Evolutionary conservation across 2,113 vertebrate genomes (phyloP).

Genomic region (Origma solitaria): DNA sequence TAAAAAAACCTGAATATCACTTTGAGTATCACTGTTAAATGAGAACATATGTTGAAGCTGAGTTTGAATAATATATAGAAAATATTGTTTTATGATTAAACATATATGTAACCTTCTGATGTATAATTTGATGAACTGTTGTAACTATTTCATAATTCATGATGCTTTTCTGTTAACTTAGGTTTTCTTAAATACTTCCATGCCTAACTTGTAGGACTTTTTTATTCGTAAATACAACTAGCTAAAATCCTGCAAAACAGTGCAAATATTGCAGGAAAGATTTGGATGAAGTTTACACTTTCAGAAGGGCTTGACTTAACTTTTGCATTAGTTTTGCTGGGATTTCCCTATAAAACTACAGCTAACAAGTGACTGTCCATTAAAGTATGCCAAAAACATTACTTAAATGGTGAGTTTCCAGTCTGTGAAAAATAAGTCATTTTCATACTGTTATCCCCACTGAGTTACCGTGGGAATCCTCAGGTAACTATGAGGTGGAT

Average conservation of each 20-base stretch:
- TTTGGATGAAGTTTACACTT: not conserved
- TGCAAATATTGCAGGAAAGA: not conserved
- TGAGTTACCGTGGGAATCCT: not conserved
- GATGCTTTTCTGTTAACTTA: conserved; percentile 26
- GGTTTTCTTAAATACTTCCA: conserved; percentile 29
- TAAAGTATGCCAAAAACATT: not conserved
- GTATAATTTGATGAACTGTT: conserved; percentile 35
- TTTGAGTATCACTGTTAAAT: conserved; percentile 35
- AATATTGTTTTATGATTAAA: conserved; percentile 44
- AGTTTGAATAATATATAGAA: conserved; percentile 47
- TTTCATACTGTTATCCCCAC: not conserved
- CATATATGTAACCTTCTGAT: conserved; percentile 36
- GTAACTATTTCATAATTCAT: conserved; percentile 27
- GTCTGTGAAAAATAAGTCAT: not conserved
- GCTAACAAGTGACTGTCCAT: not conserved
- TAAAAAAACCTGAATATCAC: conserved; percentile 26
- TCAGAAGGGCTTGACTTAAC: not conserved
- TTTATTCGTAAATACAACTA: not conserved
- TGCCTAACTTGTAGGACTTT: not conserved
- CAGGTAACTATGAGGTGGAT: not conserved
- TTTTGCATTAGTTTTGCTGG: not conserved
- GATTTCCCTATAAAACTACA: not conserved
- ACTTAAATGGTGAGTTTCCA: not conserved
- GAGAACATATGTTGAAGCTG: conserved; percentile 24
- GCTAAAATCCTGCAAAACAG: not conserved